Conservation (phyloP, 2,888 invertebrate species). For the Drosophila eohydei region DNA sequence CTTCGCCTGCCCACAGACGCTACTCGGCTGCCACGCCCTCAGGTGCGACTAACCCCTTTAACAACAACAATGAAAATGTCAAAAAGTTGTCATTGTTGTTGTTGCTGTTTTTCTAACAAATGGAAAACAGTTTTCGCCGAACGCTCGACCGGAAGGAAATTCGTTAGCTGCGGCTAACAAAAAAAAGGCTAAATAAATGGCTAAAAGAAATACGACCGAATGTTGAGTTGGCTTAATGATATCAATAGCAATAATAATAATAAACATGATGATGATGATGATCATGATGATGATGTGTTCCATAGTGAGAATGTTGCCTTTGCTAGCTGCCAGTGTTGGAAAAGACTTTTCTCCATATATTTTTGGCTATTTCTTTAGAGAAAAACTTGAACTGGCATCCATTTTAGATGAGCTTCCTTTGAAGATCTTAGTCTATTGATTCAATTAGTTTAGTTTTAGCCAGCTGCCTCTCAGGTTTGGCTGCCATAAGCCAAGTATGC, state of each 20-base stretch:
- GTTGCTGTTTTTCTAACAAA: slow-evolving; percentile 51
- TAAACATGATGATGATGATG: neutral
- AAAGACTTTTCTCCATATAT: neutral
- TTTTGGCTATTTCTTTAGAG: too few species aligned
- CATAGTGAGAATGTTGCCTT: neutral
- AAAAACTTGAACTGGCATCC: too few species aligned
- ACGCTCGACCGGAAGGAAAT: slow-evolving; percentile 58
- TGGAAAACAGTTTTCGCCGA: slow-evolving; percentile 52
- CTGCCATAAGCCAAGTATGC: too few species aligned
- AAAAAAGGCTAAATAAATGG: slow-evolving; percentile 17
- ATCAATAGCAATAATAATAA: slow-evolving; percentile 11
- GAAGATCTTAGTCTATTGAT: too few species aligned
- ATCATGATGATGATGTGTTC: neutral
- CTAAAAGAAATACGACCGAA: slow-evolving; percentile 24
- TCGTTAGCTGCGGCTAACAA: slow-evolving; percentile 47
- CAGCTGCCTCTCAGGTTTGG: too few species aligned
- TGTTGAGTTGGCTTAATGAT: slow-evolving; percentile 18
- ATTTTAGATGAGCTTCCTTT: too few species aligned
- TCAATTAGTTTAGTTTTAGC: too few species aligned
- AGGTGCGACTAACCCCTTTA: slow-evolving; percentile 49
- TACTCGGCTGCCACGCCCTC: neutral
- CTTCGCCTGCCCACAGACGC: neutral
- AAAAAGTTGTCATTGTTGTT: slow-evolving; percentile 6
- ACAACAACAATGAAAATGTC: slow-evolving; percentile 46
- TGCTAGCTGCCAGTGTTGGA: slow-evolving; percentile 1